phyloP scores from a whole-genome alignment of 2,888 invertebrate genomes.

The Drosophila glabriapex region DNA sequence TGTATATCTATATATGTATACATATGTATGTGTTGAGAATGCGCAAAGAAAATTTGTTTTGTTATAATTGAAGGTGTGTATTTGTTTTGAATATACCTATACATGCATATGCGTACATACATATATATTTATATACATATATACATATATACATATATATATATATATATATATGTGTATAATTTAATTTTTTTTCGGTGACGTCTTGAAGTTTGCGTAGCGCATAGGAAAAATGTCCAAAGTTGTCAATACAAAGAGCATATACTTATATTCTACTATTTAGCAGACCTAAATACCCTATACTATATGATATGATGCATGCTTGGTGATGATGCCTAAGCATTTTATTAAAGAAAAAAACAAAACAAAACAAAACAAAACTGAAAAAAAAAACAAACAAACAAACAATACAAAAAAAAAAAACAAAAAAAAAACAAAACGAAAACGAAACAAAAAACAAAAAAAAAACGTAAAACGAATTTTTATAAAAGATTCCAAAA shows the following conservation, averaged over 20 bases:
- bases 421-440: constrained; percentile 6
- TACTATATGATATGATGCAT: constrained; percentile 35
- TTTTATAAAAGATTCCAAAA: constrained; percentile 71
- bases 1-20: constrained; percentile 39
- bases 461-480: constrained; percentile 62
- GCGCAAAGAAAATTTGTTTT: constrained; percentile 55
- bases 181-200: constrained; percentile 41
- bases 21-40: constrained; percentile 35
- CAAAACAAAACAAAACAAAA: constrained; percentile 50
- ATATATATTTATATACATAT: constrained; percentile 34
- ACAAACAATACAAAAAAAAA: constrained; percentile 27
- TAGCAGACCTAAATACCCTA: constrained; percentile 21
- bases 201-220: constrained; percentile 48
- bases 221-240: constrained; percentile 70
- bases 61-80: constrained; percentile 52
- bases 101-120: constrained; percentile 37
- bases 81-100: constrained; percentile 35
- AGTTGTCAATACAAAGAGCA: constrained; percentile 73
- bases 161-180: constrained; percentile 22
- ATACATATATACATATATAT: too few relatives aligned
- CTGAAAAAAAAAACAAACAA: constrained; percentile 23
- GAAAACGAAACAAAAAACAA: constrained; percentile 9
- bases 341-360: constrained; percentile 61
- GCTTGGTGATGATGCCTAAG: constrained; percentile 32
- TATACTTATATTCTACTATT: constrained; percentile 35